Conservation (phyloP, 2,113 vertebrate species). For the Erythrocercus mccallii region DNA sequence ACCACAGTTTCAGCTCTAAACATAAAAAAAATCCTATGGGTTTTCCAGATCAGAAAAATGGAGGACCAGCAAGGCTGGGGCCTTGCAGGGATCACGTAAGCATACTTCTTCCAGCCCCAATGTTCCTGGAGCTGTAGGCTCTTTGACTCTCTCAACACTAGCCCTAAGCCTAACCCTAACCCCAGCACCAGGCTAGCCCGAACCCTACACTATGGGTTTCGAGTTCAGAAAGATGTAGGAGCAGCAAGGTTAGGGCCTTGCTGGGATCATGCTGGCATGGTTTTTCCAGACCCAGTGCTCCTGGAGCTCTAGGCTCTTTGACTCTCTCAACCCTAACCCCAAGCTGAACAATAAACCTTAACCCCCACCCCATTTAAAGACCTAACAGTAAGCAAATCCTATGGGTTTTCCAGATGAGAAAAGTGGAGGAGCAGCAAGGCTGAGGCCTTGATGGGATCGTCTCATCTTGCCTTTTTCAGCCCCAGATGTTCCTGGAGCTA, state of each 20-base stretch:
- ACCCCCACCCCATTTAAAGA: background rate
- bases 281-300: background rate
- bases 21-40: background rate
- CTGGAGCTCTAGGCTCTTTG: background rate
- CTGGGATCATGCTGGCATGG: background rate
- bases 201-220: background rate
- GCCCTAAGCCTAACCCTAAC: background rate
- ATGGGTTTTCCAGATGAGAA: background rate
- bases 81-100: background rate
- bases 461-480: background rate
- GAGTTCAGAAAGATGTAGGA: background rate
- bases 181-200: background rate
- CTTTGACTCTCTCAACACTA: background rate
- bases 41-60: background rate
- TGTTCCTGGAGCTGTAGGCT: background rate
- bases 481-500: background rate
- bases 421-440: background rate
- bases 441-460: accelerated
- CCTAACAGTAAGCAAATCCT: background rate
- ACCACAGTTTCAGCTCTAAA: background rate
- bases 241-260: background rate
- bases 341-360: background rate
- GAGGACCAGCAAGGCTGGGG: background rate
- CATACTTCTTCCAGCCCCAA: background rate
- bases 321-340: background rate